Conservation (phyloP, 2,888 invertebrate genomes). For the Aproaerema taeniolella region DNA sequence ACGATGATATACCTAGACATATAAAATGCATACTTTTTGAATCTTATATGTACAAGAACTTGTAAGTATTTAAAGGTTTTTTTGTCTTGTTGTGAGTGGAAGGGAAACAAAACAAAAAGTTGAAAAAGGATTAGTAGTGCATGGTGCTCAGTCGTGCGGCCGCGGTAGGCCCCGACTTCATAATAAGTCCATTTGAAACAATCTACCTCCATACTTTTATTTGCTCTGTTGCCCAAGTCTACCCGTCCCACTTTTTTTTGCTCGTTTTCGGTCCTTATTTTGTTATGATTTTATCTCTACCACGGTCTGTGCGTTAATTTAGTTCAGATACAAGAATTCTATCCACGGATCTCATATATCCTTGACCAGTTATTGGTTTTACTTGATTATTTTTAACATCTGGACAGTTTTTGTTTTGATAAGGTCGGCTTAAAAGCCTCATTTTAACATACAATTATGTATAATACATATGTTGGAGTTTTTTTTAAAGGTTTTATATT, state of each 20-base stretch:
- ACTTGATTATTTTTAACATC: slow-evolving; percentile 13
- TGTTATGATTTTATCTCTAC: slow-evolving; percentile 23
- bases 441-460: too few relatives aligned
- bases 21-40: slow-evolving; percentile 3
- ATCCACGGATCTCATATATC: slow-evolving; percentile 14
- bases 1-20: too few relatives aligned
- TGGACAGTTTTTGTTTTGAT: slow-evolving; percentile 1
- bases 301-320: slow-evolving; percentile 22
- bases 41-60: too few relatives aligned
- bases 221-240: slow-evolving; percentile 34
- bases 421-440: neutral
- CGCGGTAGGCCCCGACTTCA: slow-evolving; percentile 27
- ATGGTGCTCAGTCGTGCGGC: neutral
- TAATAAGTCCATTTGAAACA: slow-evolving; percentile 61
- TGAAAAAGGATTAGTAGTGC: slow-evolving; percentile 12
- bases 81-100: neutral
- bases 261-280: slow-evolving; percentile 32
- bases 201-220: slow-evolving; percentile 44
- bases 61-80: neutral
- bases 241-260: slow-evolving; percentile 38
- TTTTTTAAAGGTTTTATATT: too few relatives aligned
- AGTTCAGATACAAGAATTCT: slow-evolving; percentile 20
- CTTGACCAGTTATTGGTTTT: slow-evolving; percentile 7
- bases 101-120: slow-evolving; percentile 4
- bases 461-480: too few relatives aligned